Conservation (phyloP, 1,140 invertebrate species). For the Drosophila erecta region DNA sequence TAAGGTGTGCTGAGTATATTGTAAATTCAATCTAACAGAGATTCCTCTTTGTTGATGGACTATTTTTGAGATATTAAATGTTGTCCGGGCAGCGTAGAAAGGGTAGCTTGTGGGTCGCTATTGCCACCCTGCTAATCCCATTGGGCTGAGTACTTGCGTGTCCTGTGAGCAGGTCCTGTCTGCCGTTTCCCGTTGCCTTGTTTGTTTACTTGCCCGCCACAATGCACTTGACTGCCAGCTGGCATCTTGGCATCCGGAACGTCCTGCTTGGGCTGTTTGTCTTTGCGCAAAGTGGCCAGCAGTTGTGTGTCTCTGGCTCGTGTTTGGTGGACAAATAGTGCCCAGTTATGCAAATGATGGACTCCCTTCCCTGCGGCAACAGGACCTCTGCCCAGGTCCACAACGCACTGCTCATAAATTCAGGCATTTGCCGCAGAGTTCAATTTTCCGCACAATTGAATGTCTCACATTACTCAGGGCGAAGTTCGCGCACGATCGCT, state of each 20-base stretch:
- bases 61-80: too few relatives aligned
- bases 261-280: constrained; percentile 22
- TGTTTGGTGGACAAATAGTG: constrained; percentile 38
- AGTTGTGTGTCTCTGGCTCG: constrained; percentile 14
- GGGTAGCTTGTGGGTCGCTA: neutral
- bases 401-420: constrained; percentile 28
- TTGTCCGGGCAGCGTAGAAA: too few relatives aligned
- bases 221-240: constrained; percentile 38
- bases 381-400: too few relatives aligned
- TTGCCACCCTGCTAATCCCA: neutral
- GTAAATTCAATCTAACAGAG: too few relatives aligned
- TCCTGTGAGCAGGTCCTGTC: constrained; percentile 17
- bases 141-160: constrained; percentile 12
- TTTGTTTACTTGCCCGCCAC: constrained; percentile 35
- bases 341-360: constrained; percentile 42
- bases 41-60: too few relatives aligned
- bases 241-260: constrained; percentile 36
- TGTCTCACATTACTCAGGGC: constrained; percentile 36
- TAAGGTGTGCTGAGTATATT: too few relatives aligned
- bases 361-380: neutral
- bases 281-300: constrained; percentile 36
- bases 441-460: constrained; percentile 66
- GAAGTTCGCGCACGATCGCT: constrained; percentile 30
- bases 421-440: constrained; percentile 39
- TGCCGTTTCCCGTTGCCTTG: constrained; percentile 9